Evolutionary conservation across 2,888 invertebrate genomes (phyloP), one percentile per base, ranked within the genome.

Genomic region (Ferdinandea cuprea): DNA sequence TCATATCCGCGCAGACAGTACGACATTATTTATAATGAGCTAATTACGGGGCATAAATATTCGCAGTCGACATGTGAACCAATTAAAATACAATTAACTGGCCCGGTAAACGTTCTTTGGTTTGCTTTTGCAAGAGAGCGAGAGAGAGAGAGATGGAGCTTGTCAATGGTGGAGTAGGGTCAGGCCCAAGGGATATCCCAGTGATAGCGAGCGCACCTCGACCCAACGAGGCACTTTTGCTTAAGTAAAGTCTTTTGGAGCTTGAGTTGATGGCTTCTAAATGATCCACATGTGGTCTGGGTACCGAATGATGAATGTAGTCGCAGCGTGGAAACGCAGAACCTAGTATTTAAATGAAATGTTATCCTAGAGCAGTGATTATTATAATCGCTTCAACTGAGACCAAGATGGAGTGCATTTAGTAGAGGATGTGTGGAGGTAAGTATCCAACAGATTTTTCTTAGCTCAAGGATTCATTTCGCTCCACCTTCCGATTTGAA

Each of bases 41-140:
- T 86, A 86, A 86, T 86, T 86, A 85, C 84, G 81, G 86, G 85
- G 85, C 86, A 85, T 86, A 86, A 86, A 86, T 85, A 86, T 83
- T 84, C 80, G 79, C 71, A 63, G 73, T 74, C 78, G 86, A 86
- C 85, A 86, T 87, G 85, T 86, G 85, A 86, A 86, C 86, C 86
- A 86, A 86, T 86, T 86, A 86, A 86, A 86, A 86, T 85, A 85
- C 86, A 85, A 86, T 86, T 86, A 86, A 85, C 79, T 85, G 84
- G 74, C 69, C 48, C 65, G 59, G 46, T 66, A 59, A 72, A 72
- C 65, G 72, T 68, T 56, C 52, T 54, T 48, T 52, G 9, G 32
- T 35, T 8, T 21, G 46, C 46, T 13, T 71, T 44, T 44, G n/a
- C n/a, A n/a, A n/a, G n/a, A n/a, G n/a, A n/a, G n/a, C 52, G 6